Evolutionary conservation across 2,888 invertebrate genomes (phyloP), one percentile per base, ranked within the genome.

Genomic region (Standfussiana lucernea): DNA sequence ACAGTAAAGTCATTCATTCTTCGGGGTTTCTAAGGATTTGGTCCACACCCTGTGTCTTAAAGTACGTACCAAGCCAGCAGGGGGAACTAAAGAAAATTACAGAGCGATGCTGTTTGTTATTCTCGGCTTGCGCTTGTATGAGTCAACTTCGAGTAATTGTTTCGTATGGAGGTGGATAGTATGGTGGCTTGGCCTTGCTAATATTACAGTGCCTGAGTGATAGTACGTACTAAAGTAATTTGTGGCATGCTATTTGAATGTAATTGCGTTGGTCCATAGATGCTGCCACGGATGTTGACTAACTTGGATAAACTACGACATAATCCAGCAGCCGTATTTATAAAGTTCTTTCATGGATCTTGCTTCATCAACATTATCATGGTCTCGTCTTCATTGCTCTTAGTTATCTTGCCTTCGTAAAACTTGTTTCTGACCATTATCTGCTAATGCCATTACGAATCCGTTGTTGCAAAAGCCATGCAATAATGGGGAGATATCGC

Each of bases 401-500:
- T 69, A 59, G 8, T 28, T 28, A 40, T 61, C 6, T 24, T 62
- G 24, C 32, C 32, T 13, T 71, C n/a, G 18, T 0, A 64, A 65
- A 69, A 21, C 0, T 0, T 28, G 8, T n/a, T 24, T 64, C 40
- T 8, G n/a, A n/a, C 4, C n/a, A 28, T 13, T 64, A 40, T 64
- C 15, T 37, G 18, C 4, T 28, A 45, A 28, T 13, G 8, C 8
- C 18, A 24, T 24, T 24, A 40, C n/a, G 4, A 18, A 47, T 47
- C 35, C 24, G 2, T 61, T 1, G 8, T 75, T 75, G 24, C 13
- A 61, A 61, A 73, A 32, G 10, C n/a, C 42, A 18, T 47, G 13
- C n/a, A 75, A 32, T 75, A 82, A 82, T 79, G 35, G 28, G 47
- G 82, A 83, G 84, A 82, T 45, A 82, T 79, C 83, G 61, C 35